phyloP scores from a whole-genome alignment of 2,113 vertebrate species.

The Petaurus breviceps region DNA sequence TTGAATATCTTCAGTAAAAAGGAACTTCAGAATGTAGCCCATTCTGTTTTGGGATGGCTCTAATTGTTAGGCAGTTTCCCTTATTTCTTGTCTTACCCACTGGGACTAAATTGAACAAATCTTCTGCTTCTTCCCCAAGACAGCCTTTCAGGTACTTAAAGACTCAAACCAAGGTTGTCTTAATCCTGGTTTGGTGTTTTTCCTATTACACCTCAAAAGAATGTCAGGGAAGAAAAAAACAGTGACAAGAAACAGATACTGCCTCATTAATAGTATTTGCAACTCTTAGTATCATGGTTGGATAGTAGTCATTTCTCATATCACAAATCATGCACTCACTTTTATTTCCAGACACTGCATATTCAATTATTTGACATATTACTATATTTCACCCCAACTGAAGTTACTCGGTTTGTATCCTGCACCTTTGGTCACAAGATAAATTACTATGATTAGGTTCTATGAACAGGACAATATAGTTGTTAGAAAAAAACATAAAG shows the following conservation, averaged over 20 bases:
- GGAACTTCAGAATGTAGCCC: background rate
- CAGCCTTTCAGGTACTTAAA: background rate
- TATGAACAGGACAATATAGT: background rate
- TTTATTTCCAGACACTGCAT: background rate
- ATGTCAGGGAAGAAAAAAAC: too few species aligned
- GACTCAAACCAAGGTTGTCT: background rate
- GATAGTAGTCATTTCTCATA: too few species aligned
- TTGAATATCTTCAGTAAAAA: background rate
- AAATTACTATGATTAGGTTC: background rate
- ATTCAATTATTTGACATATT: conserved; percentile 7
- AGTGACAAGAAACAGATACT: background rate
- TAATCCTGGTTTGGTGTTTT: background rate
- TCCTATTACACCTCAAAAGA: background rate
- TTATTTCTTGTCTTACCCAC: background rate
- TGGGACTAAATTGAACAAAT: background rate
- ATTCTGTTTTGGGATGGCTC: background rate
- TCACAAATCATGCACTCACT: background rate
- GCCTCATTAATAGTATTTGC: background rate
- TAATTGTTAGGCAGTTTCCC: background rate
- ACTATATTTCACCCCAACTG: background rate
- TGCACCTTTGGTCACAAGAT: background rate
- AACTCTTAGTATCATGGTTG: background rate
- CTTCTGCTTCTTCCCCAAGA: background rate
- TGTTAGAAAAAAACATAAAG: background rate
- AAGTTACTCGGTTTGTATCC: background rate